Conservation (phyloP, 1,140 invertebrate genomes). For the Drosophila kurseongensis region DNA sequence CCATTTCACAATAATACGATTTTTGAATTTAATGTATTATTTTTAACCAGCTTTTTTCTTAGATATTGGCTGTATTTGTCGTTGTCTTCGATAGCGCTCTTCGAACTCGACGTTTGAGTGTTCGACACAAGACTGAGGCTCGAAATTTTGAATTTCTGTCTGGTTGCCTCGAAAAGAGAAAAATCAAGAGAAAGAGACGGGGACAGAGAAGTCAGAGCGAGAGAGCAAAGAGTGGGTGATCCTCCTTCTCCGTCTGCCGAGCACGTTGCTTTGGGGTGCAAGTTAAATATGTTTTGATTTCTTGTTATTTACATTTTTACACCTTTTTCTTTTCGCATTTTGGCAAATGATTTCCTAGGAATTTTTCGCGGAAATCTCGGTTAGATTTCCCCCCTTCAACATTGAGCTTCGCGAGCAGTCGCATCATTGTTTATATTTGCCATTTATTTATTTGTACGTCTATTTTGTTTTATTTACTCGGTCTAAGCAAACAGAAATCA, state of each 20-base stretch:
- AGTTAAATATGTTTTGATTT: slow-evolving; percentile 32
- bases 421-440: slow-evolving; percentile 40
- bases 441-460: slow-evolving; percentile 39
- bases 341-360: slow-evolving; percentile 28
- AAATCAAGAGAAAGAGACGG: slow-evolving; percentile 3
- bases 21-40: slow-evolving; percentile 44
- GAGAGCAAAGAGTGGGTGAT: slow-evolving; percentile 11
- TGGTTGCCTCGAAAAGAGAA: slow-evolving; percentile 20
- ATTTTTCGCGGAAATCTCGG: slow-evolving; percentile 39
- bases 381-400: slow-evolving; percentile 4
- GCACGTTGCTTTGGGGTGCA: slow-evolving; percentile 29
- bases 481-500: slow-evolving; percentile 35
- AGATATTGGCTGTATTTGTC: slow-evolving; percentile 36
- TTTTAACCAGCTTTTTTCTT: slow-evolving; percentile 15
- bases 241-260: background rate
- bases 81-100: slow-evolving; percentile 72
- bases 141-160: slow-evolving; percentile 16
- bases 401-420: slow-evolving; percentile 1
- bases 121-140: slow-evolving; percentile 76
- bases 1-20: slow-evolving; percentile 63
- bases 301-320: slow-evolving; percentile 37
- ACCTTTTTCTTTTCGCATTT: slow-evolving; percentile 21
- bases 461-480: slow-evolving; percentile 38
- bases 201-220: slow-evolving; percentile 1
- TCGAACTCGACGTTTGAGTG: slow-evolving; percentile 57